Base-by-base conservation (phyloP, 2,888 invertebrate genomes). In the Agrotis clavis region DNA sequence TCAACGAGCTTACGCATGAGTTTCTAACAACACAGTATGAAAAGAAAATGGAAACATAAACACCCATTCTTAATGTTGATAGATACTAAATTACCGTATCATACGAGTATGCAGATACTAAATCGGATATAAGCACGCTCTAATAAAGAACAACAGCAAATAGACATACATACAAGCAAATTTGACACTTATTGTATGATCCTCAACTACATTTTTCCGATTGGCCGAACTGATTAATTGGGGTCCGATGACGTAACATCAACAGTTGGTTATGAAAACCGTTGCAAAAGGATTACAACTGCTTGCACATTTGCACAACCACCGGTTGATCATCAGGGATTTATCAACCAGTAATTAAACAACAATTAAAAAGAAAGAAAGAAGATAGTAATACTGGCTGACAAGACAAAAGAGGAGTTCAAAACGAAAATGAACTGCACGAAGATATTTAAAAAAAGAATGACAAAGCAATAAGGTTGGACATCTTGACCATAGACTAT, bases 231-330 rank as follows among this genome's bases (percentile, higher is more conserved):
- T 63, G 53, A 69, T 71, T 77, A 81, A 71, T 73, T 69, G 54
- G 77, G 56, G 67, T 53, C 60, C 75, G 41, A 45, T 81, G 69
- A 70, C 57, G 74, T 62, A 51, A 70, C 19, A 65, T 74, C 78
- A 80, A 80, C 80, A 77, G 79, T 81, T 80, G 74, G 78, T 80
- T 81, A 30, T 74, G 78, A 59, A 74, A 77, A 19, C 21, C 56
- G 21, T 57, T 81, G 81, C 62, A 78, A 80, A 62, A 61, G 73
- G 79, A 73, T 73, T 67, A 64, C 59, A 66, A 53, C 19, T 71
- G 67, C 18, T 57, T 61, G 62, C 45, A 61, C 53, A 67, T 14
- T 57, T 61, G 62, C 45, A 61, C 53, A 67, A 61, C 79, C 77
- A 79, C 79, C 35, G 13, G 81, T 81, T 79, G 79, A 54, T 66